A percentile compares a stretch with the other conserved stretches of the same genome.
These are phyloP conservation scores for Tenthredo amoena DNA, from an alignment of 2,888 invertebrate genomes.

Conservation along the genomic window DNA sequence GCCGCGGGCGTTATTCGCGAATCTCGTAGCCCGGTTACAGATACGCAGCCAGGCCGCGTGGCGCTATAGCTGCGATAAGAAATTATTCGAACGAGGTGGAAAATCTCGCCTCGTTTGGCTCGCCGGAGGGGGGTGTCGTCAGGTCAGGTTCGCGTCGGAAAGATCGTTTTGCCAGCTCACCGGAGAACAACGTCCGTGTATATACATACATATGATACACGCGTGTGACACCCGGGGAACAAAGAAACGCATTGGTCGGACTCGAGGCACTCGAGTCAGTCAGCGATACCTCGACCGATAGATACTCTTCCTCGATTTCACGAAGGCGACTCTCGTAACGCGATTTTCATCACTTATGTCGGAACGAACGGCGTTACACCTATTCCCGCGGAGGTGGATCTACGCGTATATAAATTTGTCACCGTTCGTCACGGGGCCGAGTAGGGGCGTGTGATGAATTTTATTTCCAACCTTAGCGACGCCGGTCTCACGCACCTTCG, in stretches of 20 bases:
- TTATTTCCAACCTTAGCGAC: background rate
- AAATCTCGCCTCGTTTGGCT: constrained; percentile 8
- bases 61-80: background rate
- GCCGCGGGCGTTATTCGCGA: constrained; percentile 30
- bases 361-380: background rate
- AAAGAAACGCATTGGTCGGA: background rate
- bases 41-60: background rate
- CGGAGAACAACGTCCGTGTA: background rate
- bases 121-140: too few species aligned
- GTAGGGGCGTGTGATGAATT: constrained; percentile 33
- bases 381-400: background rate
- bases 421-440: constrained; percentile 1
- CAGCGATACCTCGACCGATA: background rate
- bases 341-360: background rate
- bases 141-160: background rate
- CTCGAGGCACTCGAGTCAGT: background rate
- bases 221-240: background rate
- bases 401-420: background rate
- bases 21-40: background rate
- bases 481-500: constrained; percentile 36
- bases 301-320: background rate
- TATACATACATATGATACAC: too few species aligned
- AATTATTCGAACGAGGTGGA: background rate
- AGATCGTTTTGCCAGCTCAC: constrained; percentile 21
- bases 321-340: constrained; percentile 12